Conservation (phyloP, 2,888 invertebrate species). For the Pandemis heparana region DNA sequence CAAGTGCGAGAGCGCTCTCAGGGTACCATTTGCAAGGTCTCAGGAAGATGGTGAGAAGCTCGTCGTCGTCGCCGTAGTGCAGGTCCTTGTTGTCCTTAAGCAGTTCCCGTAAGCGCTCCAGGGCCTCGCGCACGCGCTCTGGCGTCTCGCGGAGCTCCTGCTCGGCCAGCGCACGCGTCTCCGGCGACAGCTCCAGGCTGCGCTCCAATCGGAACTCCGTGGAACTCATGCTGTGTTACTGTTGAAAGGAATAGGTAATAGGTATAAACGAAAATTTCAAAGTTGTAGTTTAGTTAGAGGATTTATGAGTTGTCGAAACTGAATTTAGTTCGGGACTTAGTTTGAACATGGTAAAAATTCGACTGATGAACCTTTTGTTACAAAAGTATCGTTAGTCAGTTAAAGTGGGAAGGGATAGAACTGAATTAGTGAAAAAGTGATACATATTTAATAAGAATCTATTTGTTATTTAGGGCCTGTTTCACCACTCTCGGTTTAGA, state of each 20-base stretch:
- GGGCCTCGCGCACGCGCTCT: conserved; percentile 86
- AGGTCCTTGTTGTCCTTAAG: conserved; percentile 89
- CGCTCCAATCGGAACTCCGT: conserved; percentile 86
- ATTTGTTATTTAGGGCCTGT: no score
- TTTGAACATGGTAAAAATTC: no score
- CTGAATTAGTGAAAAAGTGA: not conserved
- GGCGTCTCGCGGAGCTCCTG: conserved; percentile 90
- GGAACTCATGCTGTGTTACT: conserved; percentile 58
- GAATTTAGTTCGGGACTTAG: no score
- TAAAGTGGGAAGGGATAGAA: not conserved
- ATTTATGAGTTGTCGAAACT: not conserved
- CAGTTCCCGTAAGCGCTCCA: conserved; percentile 87
- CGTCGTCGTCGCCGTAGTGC: conserved; percentile 90
- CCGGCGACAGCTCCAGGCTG: conserved; percentile 85
- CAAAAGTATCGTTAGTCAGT: no score
- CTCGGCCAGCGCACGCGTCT: conserved; percentile 86
- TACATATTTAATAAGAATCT: no score
- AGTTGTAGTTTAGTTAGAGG: not conserved
- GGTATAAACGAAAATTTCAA: not conserved
- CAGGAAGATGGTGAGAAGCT: conserved; percentile 91
- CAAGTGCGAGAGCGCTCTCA: conserved; percentile 91
- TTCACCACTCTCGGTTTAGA: no score
- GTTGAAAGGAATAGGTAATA: not conserved
- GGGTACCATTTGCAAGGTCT: conserved; percentile 94
- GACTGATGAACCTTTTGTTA: no score